These are phyloP conservation scores for Pteronura brasiliensis DNA, from an alignment of 2,113 vertebrate species.

Conservation along the genomic window DNA sequence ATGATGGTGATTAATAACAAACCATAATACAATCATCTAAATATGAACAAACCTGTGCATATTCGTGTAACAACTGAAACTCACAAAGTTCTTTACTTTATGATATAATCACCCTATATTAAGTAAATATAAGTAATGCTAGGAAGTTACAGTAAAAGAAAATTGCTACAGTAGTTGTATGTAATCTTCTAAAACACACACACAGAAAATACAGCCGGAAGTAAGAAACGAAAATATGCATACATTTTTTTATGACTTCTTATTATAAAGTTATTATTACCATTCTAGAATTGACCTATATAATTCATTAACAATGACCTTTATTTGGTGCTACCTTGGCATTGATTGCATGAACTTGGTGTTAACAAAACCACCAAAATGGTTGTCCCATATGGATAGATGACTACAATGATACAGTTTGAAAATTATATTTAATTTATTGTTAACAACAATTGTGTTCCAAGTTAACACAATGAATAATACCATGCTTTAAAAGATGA, in stretches of 20 bases:
- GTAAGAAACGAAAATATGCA: neutral
- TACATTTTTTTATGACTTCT: neutral
- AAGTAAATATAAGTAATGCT: neutral
- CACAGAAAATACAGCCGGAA: neutral
- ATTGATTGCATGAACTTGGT: neutral
- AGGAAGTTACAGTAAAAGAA: constrained; percentile 40
- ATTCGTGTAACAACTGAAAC: constrained; percentile 26
- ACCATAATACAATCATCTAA: neutral
- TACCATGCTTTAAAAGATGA: neutral
- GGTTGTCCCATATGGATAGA: neutral
- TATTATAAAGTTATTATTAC: constrained; percentile 28
- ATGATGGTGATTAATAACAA: neutral
- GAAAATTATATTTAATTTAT: constrained; percentile 24
- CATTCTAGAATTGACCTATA: constrained; percentile 18
- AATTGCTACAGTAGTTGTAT: neutral
- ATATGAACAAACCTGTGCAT: neutral
- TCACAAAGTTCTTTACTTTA: constrained; percentile 17
- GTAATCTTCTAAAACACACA: neutral
- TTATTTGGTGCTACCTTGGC: neutral
- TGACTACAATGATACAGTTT: neutral
- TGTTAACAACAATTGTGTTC: neutral
- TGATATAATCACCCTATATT: neutral
- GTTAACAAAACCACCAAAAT: constrained; percentile 18
- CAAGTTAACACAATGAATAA: constrained; percentile 20
- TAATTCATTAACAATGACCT: constrained; percentile 16